These are phyloP conservation scores for Alfaro cultratus DNA, from an alignment of 2,797 vertebrate species.

Conservation along the genomic window DNA sequence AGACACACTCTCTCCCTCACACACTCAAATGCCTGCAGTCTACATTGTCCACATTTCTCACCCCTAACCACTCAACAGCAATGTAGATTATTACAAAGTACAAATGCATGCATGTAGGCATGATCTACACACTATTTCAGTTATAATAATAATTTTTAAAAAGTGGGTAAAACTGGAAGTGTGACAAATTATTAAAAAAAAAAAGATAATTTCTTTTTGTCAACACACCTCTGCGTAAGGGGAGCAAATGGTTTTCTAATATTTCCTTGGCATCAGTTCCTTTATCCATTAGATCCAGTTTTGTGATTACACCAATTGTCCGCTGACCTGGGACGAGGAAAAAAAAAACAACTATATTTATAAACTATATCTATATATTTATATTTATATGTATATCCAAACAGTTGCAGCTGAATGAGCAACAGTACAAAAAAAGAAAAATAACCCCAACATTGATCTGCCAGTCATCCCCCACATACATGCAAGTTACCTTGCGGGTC, in stretches of 20 bases:
- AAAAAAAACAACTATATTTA: neutral
- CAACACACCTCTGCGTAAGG: slow-evolving; percentile 85
- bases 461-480: neutral
- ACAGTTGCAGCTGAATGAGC: neutral
- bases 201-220: neutral
- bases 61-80: neutral
- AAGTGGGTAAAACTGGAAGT: slow-evolving; percentile 5
- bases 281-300: slow-evolving; percentile 94
- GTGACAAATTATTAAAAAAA: slow-evolving; percentile 10
- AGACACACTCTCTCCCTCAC: slow-evolving; percentile 3
- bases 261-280: slow-evolving; percentile 90
- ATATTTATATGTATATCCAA: too few species aligned
- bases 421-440: neutral
- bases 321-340: slow-evolving; percentile 81
- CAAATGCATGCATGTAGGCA: neutral
- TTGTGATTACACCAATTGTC: slow-evolving; percentile 94
- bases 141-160: slow-evolving; percentile 1
- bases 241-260: slow-evolving; percentile 91
- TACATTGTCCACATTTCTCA: slow-evolving; percentile 9
- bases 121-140: neutral
- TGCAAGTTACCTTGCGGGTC: slow-evolving; percentile 85
- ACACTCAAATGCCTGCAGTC: slow-evolving; percentile 5
- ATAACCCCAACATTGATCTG: neutral
- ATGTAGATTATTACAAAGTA: neutral
- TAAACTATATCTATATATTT: too few species aligned